These are phyloP conservation scores for Pelmatolapia mariae DNA, from an alignment of 2,113 vertebrate genomes.

Conservation along the genomic window DNA sequence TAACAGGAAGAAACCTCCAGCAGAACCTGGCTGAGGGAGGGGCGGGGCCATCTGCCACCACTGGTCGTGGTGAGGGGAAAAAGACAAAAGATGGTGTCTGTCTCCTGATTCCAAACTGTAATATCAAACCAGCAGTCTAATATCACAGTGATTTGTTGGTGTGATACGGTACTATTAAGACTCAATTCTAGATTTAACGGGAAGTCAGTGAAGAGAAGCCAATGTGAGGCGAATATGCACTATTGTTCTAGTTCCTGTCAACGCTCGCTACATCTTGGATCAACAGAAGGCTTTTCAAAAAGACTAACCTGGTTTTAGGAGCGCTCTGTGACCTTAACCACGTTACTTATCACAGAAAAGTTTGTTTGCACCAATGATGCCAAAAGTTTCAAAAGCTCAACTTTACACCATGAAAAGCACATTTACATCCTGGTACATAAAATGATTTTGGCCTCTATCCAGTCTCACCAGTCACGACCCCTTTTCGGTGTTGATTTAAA, in stretches of 20 bases:
- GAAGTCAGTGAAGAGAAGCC: not conserved
- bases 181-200: fast-evolving
- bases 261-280: fast-evolving
- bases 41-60: fast-evolving
- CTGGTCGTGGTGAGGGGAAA: not conserved
- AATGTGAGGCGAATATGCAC: not conserved
- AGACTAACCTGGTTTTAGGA: not conserved
- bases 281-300: not conserved
- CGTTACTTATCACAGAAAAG: not conserved
- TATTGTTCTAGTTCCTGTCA: not conserved
- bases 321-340: not conserved
- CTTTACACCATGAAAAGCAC: not conserved
- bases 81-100: not conserved
- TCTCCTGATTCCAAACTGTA: not conserved
- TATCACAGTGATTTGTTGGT: not conserved
- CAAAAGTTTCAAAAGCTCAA: not conserved
- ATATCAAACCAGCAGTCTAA: not conserved
- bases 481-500: not conserved
- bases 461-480: fast-evolving
- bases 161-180: not conserved
- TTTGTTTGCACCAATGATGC: fast-evolving
- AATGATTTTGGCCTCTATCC: not conserved
- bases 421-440: not conserved
- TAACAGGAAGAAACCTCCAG: not conserved
- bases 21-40: not conserved